phyloP scores from a whole-genome alignment of 1,140 invertebrate species.

The Teleogryllus occipitalis region DNA sequence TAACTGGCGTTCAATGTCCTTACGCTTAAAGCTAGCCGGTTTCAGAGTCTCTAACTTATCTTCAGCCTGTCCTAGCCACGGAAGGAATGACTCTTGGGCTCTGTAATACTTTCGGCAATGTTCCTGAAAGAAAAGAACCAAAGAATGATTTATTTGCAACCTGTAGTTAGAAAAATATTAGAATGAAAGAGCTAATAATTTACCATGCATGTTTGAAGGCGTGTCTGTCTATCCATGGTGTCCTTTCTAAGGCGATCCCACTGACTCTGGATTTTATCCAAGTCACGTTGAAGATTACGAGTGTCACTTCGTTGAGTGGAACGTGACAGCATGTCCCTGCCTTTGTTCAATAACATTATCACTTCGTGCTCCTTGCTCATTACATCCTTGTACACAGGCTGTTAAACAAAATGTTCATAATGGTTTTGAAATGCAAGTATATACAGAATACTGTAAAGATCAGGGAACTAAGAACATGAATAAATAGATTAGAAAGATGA shows the following conservation, averaged over 20 bases:
- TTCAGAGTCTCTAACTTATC: constrained; percentile 72
- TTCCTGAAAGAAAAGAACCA: constrained; percentile 39
- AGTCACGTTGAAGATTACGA: constrained; percentile 50
- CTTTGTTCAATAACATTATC: constrained; percentile 89
- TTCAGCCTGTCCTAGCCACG: constrained; percentile 82
- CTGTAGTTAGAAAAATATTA: not conserved
- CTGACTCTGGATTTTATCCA: constrained; percentile 77
- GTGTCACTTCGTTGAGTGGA: constrained; percentile 43
- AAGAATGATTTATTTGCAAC: not conserved
- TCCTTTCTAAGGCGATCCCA: constrained; percentile 87
- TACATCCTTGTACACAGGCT: constrained; percentile 77
- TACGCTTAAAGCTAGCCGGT: constrained; percentile 70
- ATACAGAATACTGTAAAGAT: no score
- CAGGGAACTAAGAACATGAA: no score
- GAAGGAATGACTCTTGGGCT: constrained; percentile 73
- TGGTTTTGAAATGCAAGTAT: no score
- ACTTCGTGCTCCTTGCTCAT: constrained; percentile 87
- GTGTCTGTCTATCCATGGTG: constrained; percentile 71
- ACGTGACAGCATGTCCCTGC: constrained; percentile 60
- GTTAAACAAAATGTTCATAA: constrained; percentile 24
- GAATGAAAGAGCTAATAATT: not conserved
- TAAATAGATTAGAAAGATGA: no score
- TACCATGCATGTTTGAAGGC: constrained; percentile 72
- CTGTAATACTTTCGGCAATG: constrained; percentile 86
- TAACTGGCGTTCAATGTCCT: constrained; percentile 80